These are phyloP conservation scores for Drosophila funebris DNA, from an alignment of 1,140 invertebrate species.

Conservation along the genomic window DNA sequence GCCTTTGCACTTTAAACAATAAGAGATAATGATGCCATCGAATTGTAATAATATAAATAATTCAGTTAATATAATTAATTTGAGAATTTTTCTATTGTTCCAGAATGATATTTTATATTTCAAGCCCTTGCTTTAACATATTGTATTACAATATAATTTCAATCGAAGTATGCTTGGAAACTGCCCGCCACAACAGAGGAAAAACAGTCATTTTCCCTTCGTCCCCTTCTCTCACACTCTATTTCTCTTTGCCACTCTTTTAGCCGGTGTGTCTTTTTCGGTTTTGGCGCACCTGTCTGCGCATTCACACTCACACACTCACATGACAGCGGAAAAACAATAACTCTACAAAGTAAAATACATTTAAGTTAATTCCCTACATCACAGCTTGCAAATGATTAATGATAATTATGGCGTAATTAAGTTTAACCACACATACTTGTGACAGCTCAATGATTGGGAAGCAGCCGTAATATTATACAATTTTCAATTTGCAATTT, in stretches of 20 bases:
- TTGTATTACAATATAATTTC: conserved; percentile 21
- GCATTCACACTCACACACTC: conserved; percentile 21
- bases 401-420: conserved; percentile 15
- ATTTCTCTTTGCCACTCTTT: conserved; percentile 7
- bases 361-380: conserved; percentile 4
- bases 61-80: conserved; percentile 14
- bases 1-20: conserved; percentile 9
- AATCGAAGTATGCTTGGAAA: conserved; percentile 5
- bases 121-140: conserved; percentile 37
- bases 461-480: conserved; percentile 19
- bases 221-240: neutral
- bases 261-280: conserved; percentile 42
- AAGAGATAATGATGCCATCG: neutral
- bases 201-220: neutral
- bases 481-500: neutral
- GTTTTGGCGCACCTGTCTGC: conserved; percentile 60
- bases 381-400: neutral
- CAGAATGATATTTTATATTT: conserved; percentile 30
- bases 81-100: conserved; percentile 42
- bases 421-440: conserved; percentile 31
- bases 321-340: conserved; percentile 1
- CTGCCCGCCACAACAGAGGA: conserved; percentile 22
- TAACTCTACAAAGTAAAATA: conserved; percentile 12
- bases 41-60: conserved; percentile 7
- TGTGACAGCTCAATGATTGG: conserved; percentile 40